These are phyloP conservation scores for Myanophis thanlyinensis DNA, from an alignment of 2,113 vertebrate genomes.

Conservation along the genomic window DNA sequence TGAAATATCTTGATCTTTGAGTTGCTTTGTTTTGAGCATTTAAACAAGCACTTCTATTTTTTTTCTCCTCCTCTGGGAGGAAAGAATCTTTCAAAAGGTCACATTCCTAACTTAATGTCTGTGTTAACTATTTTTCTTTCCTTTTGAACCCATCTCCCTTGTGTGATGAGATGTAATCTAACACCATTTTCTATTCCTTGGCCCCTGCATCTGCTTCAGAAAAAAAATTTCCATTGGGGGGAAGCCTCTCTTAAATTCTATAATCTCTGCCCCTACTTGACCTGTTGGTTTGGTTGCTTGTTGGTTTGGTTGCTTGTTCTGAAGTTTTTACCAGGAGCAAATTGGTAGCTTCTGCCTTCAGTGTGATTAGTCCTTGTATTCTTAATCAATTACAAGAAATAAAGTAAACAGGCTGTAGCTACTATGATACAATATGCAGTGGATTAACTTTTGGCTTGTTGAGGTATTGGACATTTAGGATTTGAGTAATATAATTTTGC, in stretches of 20 bases:
- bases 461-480: background rate
- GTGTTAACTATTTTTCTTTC: background rate
- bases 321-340: background rate
- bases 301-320: background rate
- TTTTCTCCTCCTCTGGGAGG: background rate
- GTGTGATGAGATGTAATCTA: background rate
- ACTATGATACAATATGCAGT: background rate
- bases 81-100: constrained; percentile 7
- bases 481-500: background rate
- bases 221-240: background rate
- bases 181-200: background rate
- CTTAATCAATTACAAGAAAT: background rate
- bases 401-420: background rate
- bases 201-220: background rate
- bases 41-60: background rate
- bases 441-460: background rate
- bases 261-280: background rate
- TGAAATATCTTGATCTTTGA: background rate
- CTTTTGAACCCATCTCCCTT: background rate
- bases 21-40: background rate
- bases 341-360: background rate
- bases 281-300: background rate
- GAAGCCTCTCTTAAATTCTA: background rate
- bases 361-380: background rate
- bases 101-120: background rate